These are phyloP conservation scores for Rhinoptilus africanus DNA, from an alignment of 2,113 vertebrate species.

Conservation along the genomic window DNA sequence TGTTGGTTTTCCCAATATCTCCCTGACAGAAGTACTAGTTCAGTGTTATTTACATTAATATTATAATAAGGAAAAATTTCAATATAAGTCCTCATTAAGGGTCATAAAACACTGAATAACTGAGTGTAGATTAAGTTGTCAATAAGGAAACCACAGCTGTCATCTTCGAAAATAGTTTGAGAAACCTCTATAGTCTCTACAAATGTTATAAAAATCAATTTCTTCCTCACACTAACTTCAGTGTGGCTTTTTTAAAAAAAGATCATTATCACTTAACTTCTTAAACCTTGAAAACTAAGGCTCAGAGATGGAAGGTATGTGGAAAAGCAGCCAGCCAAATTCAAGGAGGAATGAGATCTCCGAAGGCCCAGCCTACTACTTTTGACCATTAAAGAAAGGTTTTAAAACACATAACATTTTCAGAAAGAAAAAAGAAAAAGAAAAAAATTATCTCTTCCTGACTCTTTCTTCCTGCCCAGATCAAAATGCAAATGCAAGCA, in stretches of 20 bases:
- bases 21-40: background rate
- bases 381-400: background rate
- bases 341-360: background rate
- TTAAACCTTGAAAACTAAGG: background rate
- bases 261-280: background rate
- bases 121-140: background rate
- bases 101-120: background rate
- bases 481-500: background rate
- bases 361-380: background rate
- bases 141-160: background rate
- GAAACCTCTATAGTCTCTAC: background rate
- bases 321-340: background rate
- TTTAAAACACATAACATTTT: background rate
- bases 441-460: background rate
- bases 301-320: background rate
- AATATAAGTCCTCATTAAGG: background rate
- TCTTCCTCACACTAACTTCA: background rate
- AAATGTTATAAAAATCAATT: background rate
- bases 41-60: background rate
- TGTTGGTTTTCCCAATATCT: background rate
- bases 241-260: background rate
- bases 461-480: background rate
- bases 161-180: background rate
- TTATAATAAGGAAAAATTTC: background rate
- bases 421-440: rapidly evolving